phyloP scores from a whole-genome alignment of 2,888 invertebrate genomes.

The Ornithoptera priamus region DNA sequence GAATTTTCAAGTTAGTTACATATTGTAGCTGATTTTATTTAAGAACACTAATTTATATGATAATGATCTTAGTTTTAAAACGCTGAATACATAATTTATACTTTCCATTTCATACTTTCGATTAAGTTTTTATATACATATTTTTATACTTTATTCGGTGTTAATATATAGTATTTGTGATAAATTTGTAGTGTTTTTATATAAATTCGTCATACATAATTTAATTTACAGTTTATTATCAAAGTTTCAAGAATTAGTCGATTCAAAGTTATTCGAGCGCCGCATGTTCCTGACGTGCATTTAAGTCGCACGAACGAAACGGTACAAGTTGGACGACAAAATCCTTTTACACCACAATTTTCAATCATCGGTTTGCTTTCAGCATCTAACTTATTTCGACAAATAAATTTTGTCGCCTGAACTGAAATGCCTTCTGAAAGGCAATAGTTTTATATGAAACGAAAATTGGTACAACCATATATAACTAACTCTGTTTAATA shows the following conservation, averaged over 20 bases:
- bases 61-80: no score
- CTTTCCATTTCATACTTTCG: neutral
- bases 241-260: neutral
- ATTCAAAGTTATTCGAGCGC: constrained; percentile 7
- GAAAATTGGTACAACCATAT: neutral
- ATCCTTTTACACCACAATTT: constrained; percentile 8
- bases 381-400: neutral
- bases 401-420: constrained; percentile 5
- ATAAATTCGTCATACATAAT: no score
- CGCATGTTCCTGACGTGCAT: constrained; percentile 10
- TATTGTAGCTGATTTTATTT: neutral
- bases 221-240: neutral
- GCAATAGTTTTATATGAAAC: neutral
- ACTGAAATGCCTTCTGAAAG: neutral
- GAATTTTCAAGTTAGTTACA: neutral
- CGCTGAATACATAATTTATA: no score
- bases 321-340: neutral
- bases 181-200: no score
- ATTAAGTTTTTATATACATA: no score
- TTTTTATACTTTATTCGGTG: no score
- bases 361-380: constrained; percentile 8
- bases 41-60: neutral
- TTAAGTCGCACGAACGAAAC: constrained; percentile 14
- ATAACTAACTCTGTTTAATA: neutral
- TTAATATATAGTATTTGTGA: no score